Evolutionary conservation across 2,113 vertebrate genomes (phyloP), one percentile per base, ranked within the genome.

Genomic region (Oenanthe oenanthe): DNA sequence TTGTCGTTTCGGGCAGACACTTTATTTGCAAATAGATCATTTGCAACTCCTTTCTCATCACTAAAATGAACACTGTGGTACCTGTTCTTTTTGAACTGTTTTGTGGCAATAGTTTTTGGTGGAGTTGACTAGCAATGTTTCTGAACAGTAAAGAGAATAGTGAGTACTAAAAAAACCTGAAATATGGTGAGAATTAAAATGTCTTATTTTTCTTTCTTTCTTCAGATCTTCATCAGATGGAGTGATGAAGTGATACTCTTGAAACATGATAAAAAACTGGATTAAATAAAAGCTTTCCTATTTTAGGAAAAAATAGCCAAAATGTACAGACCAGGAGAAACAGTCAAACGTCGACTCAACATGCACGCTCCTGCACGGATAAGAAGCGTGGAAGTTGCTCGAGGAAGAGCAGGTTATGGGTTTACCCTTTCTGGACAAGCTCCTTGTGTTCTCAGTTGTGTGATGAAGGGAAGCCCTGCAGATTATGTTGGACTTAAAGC

Each of bases 381-480:
- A 84, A 98, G 99, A 60, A 98, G 96, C 0, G 99, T 99, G 94
- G 99, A 99, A 95, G 99, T 99, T 43, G 99, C 99, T 5, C 97
- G 99, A 65, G 99, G 99, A 34, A 97, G 99, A 81, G 98, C 98
- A 1, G 99, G 99, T 24, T 99, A 99, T 20, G 99, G 99, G 3
- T 99, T 99, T 88, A 99, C 99, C 0, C 98, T 99, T 22, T 98
- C 99, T 2, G 99, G 99, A 32, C 99, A 99, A 96, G 98, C 98
- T 19, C 99, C 99, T 8, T 99, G 99, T 74, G 92, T 99, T 87
- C 98, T 99, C 57, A 99, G 98, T 93, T 98, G 99, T 25, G 98
- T 99, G 86, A 91, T 99, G 84, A 98, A 99, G 86, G 99, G 99
- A 34, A 99, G 99, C 92, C 99, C 99, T 2, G 99, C 99, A 0